Evolutionary conservation across 2,113 vertebrate genomes (phyloP).

Genomic region (Gadus chalcogrammus): DNA sequence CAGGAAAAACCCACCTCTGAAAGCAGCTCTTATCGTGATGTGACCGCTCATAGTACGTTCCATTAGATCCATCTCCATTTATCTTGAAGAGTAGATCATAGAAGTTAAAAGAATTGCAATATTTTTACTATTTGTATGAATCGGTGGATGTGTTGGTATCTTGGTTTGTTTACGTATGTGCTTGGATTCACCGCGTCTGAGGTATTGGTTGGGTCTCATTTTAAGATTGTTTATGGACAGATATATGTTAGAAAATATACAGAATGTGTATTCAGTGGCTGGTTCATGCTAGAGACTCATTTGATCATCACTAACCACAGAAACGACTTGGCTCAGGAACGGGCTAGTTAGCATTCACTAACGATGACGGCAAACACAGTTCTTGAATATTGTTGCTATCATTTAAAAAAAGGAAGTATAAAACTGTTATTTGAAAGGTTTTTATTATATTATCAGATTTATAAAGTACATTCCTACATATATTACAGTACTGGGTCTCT

Average conservation of each 20-base stretch:
- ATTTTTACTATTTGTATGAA: slow-evolving; percentile 37
- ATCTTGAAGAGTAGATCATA: slow-evolving; percentile 24
- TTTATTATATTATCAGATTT: slow-evolving; percentile 58
- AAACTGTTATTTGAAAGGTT: slow-evolving; percentile 35
- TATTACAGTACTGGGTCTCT: slow-evolving; percentile 10
- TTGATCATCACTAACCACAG: no score
- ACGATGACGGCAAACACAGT: slow-evolving; percentile 26
- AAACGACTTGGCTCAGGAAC: neutral
- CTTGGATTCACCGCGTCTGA: slow-evolving; percentile 22
- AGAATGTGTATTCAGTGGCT: neutral
- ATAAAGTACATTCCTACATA: slow-evolving; percentile 59
- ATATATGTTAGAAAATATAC: neutral
- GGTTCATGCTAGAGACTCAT: no score
- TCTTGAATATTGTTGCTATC: slow-evolving; percentile 43
- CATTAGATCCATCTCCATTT: slow-evolving; percentile 26
- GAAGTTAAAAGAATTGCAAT: slow-evolving; percentile 50
- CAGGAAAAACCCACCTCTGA: slow-evolving; percentile 9
- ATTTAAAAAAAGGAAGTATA: neutral
- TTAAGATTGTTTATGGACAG: slow-evolving; percentile 19
- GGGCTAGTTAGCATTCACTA: neutral
- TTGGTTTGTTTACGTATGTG: slow-evolving; percentile 2
- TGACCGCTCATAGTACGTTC: slow-evolving; percentile 39
- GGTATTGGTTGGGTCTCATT: slow-evolving; percentile 21
- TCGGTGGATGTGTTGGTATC: slow-evolving; percentile 2
- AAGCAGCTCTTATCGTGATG: slow-evolving; percentile 42